These are phyloP conservation scores for Actinostola sp. DNA, from an alignment of 92 coral and sea anemone species.

Conservation along the genomic window DNA sequence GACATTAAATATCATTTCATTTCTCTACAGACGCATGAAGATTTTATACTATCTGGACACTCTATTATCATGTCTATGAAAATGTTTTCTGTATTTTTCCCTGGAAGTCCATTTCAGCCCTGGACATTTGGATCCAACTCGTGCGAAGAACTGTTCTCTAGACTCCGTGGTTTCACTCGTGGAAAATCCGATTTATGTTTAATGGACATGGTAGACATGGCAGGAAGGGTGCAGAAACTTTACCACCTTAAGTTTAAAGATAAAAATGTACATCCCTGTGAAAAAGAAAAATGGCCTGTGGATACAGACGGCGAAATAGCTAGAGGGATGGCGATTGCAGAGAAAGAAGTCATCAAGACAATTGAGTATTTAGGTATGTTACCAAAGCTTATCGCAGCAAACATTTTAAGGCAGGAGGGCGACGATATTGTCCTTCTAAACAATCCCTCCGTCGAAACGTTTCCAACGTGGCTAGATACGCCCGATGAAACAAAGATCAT, in stretches of 20 bases:
- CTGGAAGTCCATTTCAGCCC: slow-evolving; percentile 11
- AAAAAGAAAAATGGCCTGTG: slow-evolving; percentile 17
- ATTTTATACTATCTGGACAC: slow-evolving; percentile 38
- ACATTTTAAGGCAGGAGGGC: slow-evolving; percentile 27
- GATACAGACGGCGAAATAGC: slow-evolving; percentile 21
- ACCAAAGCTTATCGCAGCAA: slow-evolving; percentile 8
- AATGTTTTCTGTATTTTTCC: slow-evolving; percentile 29
- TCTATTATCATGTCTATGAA: slow-evolving; percentile 46
- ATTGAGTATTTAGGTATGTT: slow-evolving; percentile 31
- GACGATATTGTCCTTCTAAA: slow-evolving; percentile 6
- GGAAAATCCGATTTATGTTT: slow-evolving; percentile 31
- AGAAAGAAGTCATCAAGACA: slow-evolving; percentile 35
- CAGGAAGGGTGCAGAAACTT: slow-evolving; percentile 30
- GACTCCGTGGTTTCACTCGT: slow-evolving; percentile 16
- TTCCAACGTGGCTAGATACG: background rate
- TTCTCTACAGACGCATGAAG: slow-evolving; percentile 24
- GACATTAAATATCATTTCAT: slow-evolving; percentile 26
- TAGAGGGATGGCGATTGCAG: slow-evolving; percentile 27
- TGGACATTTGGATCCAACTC: slow-evolving; percentile 35
- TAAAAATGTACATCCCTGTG: background rate
- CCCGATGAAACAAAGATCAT: slow-evolving; percentile 34
- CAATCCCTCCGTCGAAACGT: slow-evolving; percentile 28
- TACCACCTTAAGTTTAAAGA: slow-evolving; percentile 17
- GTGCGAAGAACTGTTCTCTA: slow-evolving; percentile 29
- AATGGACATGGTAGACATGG: slow-evolving; percentile 24